These are phyloP conservation scores for Drosophila azteca DNA, from an alignment of 1,140 invertebrate genomes.

Conservation along the genomic window DNA sequence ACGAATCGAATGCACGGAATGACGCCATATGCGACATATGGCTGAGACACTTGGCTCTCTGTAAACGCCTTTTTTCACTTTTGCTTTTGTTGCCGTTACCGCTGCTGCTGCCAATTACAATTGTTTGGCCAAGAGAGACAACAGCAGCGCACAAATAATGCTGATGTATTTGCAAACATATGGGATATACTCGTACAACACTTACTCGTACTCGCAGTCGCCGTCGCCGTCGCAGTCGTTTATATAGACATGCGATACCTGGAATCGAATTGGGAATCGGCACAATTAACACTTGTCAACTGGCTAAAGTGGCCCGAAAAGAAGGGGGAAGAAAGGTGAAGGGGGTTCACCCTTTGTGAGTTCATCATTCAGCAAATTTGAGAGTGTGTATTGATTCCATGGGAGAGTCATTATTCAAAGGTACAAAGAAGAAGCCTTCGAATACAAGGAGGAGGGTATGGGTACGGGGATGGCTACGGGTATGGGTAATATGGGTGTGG, in stretches of 20 bases:
- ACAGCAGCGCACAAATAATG: conserved; percentile 16
- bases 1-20: conserved; percentile 1
- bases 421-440: not conserved
- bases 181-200: not conserved
- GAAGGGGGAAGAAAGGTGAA: not conserved
- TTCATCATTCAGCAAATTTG: conserved; percentile 9
- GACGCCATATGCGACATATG: conserved; percentile 66
- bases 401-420: too few species aligned
- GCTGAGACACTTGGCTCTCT: conserved; percentile 13
- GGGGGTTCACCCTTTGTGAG: conserved; percentile 4
- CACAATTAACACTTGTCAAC: conserved; percentile 61
- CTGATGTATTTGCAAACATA: not conserved
- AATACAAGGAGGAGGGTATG: too few species aligned
- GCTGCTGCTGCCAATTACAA: conserved; percentile 44
- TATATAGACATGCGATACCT: conserved; percentile 15
- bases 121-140: conserved; percentile 41
- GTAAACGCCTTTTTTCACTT: conserved; percentile 32
- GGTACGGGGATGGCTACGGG: not conserved
- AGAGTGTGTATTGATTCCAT: not conserved
- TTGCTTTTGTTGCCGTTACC: conserved; percentile 23
- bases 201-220: too few species aligned
- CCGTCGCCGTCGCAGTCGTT: not conserved
- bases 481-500: too few species aligned
- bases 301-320: not conserved
- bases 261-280: conserved; percentile 12